Evolutionary conservation across 2,888 invertebrate genomes (phyloP).

Genomic region (Ornithoptera priamus): DNA sequence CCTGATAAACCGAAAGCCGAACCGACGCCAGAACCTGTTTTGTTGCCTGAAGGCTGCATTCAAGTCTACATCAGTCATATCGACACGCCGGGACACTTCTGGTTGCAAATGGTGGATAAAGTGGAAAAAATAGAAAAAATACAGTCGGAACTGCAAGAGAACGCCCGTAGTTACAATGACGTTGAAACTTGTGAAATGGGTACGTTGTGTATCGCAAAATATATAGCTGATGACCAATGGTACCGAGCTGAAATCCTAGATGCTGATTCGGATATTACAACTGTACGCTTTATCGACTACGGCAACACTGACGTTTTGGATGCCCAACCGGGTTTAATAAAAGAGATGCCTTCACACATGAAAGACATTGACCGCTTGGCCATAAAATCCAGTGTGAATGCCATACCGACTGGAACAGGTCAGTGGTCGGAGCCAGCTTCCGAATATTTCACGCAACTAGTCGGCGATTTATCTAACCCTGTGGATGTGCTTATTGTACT

Average conservation of each 20-base stretch:
- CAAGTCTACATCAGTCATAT: constrained; percentile 84
- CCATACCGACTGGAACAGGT: constrained; percentile 81
- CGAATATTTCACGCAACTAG: constrained; percentile 74
- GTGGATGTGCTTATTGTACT: constrained; percentile 78
- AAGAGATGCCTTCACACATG: constrained; percentile 81
- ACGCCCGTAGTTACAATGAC: constrained; percentile 72
- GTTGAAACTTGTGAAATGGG: constrained; percentile 81
- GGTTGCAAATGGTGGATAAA: constrained; percentile 83
- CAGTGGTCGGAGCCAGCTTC: constrained; percentile 84
- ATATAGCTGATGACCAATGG: constrained; percentile 92
- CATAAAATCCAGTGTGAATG: constrained; percentile 83
- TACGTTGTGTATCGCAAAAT: constrained; percentile 87
- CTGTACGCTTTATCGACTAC: constrained; percentile 88
- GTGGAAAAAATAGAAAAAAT: constrained; percentile 78
- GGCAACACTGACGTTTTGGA: constrained; percentile 88
- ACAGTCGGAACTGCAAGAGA: constrained; percentile 83
- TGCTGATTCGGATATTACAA: constrained; percentile 86
- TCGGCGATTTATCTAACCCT: constrained; percentile 73
- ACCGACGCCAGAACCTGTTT: constrained; percentile 50
- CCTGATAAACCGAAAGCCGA: constrained; percentile 46
- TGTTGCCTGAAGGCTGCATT: constrained; percentile 59
- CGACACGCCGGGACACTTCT: constrained; percentile 88
- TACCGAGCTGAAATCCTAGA: constrained; percentile 94
- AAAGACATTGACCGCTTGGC: constrained; percentile 79
- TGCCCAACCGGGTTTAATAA: constrained; percentile 81